Evolutionary conservation across 2,888 invertebrate species (phyloP).

Genomic region (Hypolimnas misippus): DNA sequence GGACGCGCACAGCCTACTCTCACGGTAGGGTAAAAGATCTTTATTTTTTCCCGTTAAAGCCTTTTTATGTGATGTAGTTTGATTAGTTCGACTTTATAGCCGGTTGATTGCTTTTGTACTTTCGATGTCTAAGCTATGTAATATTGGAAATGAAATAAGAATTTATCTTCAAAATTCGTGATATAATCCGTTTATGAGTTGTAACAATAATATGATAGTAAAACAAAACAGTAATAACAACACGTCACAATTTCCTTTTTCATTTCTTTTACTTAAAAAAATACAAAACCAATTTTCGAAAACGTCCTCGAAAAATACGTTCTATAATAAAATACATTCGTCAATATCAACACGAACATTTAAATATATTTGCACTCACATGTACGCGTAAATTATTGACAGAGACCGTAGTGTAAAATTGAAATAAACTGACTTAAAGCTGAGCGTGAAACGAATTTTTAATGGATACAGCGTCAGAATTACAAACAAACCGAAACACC

Average conservation of each 20-base stretch:
- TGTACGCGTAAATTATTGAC: constrained; percentile 24
- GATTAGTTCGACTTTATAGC: constrained; percentile 69
- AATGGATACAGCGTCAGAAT: constrained; percentile 44
- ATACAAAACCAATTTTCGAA: constrained; percentile 1
- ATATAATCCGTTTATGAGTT: too few species aligned
- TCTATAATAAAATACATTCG: constrained; percentile 3
- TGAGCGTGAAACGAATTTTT: constrained; percentile 38
- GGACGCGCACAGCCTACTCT: constrained; percentile 72
- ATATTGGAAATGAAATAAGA: constrained; percentile 18
- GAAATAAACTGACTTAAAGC: constrained; percentile 35
- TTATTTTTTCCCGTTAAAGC: constrained; percentile 76
- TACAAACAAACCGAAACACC: constrained; percentile 49
- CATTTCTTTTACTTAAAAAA: neutral
- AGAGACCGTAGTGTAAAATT: constrained; percentile 30
- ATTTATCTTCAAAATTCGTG: neutral
- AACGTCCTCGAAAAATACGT: neutral
- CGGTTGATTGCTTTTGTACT: constrained; percentile 36
- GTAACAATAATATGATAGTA: too few species aligned
- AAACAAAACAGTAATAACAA: neutral
- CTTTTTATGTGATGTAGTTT: constrained; percentile 68
- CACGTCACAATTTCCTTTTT: neutral
- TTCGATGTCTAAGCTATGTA: constrained; percentile 23
- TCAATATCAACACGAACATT: constrained; percentile 15
- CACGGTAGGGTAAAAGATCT: constrained; percentile 64
- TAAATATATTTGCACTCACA: constrained; percentile 15